A percentile compares a stretch with the other conserved stretches of the same genome.
These are phyloP conservation scores for Colletes latitarsis DNA, from an alignment of 1,140 invertebrate genomes.

Conservation along the genomic window DNA sequence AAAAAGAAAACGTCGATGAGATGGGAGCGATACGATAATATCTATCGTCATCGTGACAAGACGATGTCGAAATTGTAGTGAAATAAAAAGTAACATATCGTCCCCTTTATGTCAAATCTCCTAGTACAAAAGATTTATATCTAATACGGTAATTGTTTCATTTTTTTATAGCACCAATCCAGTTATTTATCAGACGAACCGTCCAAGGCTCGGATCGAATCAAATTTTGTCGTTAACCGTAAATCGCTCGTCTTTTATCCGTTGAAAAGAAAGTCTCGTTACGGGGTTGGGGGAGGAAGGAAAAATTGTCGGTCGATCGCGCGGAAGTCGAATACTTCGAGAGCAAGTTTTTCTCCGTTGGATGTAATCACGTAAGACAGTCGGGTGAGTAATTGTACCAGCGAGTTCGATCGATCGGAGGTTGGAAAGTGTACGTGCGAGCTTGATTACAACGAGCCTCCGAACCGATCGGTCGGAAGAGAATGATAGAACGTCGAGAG, in stretches of 20 bases:
- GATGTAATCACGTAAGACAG: conserved; percentile 45
- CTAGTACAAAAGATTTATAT: no score
- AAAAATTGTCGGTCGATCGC: not conserved
- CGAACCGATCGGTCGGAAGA: conserved; percentile 54
- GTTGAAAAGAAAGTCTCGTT: not conserved
- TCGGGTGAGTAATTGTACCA: conserved; percentile 49
- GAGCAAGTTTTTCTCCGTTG: not conserved
- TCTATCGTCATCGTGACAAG: no score
- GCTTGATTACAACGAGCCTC: conserved; percentile 56
- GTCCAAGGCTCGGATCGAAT: no score
- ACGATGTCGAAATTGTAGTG: no score
- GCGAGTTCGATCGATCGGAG: conserved; percentile 55
- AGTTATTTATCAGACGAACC: no score
- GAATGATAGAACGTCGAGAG: conserved; percentile 41
- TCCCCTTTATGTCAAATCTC: no score
- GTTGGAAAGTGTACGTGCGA: conserved; percentile 44
- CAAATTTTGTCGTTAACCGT: not conserved
- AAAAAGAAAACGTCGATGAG: no score
- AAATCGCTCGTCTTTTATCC: not conserved
- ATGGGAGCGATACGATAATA: no score
- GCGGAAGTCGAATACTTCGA: not conserved
- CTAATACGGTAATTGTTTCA: no score
- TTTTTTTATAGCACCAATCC: no score
- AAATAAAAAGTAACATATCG: no score
- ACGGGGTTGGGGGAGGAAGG: not conserved